Evolutionary conservation across 2,113 vertebrate genomes (phyloP), one percentile per base, ranked within the genome.

Genomic region (Aegypius monachus): DNA sequence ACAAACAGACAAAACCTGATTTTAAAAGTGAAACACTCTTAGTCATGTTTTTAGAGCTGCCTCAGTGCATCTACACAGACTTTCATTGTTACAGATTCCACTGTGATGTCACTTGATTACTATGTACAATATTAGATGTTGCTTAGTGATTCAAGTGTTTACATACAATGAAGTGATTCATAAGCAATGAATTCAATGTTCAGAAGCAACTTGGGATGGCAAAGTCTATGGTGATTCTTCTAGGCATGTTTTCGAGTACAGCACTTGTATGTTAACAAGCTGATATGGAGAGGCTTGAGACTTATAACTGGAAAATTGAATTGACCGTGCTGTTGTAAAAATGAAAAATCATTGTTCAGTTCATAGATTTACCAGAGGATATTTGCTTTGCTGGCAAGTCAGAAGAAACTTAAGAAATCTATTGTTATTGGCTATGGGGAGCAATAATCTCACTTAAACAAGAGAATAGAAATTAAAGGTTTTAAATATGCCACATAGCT

Each of bases 301-400:
- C 81, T 92, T 71, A 22, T 43, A 88, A 70, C 88, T 95, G 96
- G 92, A 88, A 96, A 96, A 95, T 93, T 81, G 88, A 87, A 96
- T 95, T 94, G 95, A 89, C 85, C 95, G 63, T 61, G 93, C 91
- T 84, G 80, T 59, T 93, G 88, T 87, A 65, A 43, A 89, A 91
- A 75, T 94, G 88, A 95, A 86, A 97, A 97, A 89, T 89, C 93
- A 70, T 88, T 94, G 73, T 79, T 95, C 73, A 45, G 56, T 56
- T 91, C 59, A 4, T 45, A 91, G 91, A 79, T 96, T 75, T 95
- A 86, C 91, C 94, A 75, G 88, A 89, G 83, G 68, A 45, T 82
- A 65, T 95, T 94, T 94, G 52, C 70, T 94, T 85, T 95, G 48
- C 81, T 95, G 89, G 62, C 58, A 82, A 79, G 87, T 53, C 81